A percentile compares a stretch with the other conserved stretches of the same genome.
phyloP scores from a whole-genome alignment of 2,113 vertebrate genomes.

The Condylura cristata region DNA sequence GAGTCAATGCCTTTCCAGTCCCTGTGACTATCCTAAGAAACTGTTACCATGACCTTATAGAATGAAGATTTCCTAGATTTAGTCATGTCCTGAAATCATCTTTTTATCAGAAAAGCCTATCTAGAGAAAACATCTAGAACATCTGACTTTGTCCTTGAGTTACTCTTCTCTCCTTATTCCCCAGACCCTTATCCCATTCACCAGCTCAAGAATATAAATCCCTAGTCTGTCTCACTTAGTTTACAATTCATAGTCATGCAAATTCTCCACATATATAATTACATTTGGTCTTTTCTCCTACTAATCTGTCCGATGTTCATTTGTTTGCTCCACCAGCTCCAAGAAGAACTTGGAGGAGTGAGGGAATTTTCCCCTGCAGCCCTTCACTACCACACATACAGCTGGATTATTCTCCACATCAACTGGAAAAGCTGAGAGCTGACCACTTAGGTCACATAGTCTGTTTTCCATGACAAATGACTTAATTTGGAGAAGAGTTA shows the following conservation, averaged over 20 bases:
- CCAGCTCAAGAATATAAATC: background rate
- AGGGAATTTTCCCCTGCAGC: background rate
- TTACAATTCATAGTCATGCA: background rate
- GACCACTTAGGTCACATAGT: background rate
- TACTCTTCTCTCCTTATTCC: background rate
- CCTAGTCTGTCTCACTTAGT: background rate
- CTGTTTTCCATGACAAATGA: constrained; percentile 33
- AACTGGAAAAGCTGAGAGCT: background rate
- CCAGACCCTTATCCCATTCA: background rate
- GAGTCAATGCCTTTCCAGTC: background rate
- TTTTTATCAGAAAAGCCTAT: background rate
- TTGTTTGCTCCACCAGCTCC: background rate
- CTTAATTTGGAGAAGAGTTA: constrained; percentile 37
- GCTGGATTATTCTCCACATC: background rate
- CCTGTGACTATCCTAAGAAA: background rate
- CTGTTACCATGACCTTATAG: background rate
- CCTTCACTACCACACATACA: background rate
- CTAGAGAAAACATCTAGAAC: background rate
- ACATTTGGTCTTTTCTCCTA: background rate
- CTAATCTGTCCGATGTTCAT: background rate
- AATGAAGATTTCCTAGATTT: background rate
- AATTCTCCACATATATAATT: background rate
- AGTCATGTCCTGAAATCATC: background rate
- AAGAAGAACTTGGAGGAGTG: background rate
- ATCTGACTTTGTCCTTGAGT: background rate